These are phyloP conservation scores for Dinothrombium tinctorium DNA, from an alignment of 1,140 invertebrate species.

Conservation along the genomic window DNA sequence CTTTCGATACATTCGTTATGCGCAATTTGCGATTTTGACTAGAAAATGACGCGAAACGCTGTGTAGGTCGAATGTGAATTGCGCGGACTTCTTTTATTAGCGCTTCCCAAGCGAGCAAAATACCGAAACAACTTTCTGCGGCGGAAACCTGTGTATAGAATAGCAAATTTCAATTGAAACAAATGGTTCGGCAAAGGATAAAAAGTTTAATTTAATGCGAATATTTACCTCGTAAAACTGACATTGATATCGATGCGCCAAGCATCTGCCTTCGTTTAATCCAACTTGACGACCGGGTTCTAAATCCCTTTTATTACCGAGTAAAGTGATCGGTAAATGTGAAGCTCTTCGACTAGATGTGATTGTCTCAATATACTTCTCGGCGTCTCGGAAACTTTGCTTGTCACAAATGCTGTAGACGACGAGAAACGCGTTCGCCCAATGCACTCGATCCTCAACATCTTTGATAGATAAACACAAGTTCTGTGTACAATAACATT, in stretches of 20 bases:
- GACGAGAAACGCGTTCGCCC: conserved; percentile 58
- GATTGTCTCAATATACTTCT: conserved; percentile 41
- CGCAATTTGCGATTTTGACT: conserved; percentile 2
- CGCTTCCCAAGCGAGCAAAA: conserved; percentile 49
- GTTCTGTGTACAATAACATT: too few species aligned
- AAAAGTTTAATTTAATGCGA: background rate
- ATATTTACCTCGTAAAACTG: background rate
- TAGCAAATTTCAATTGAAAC: conserved; percentile 39
- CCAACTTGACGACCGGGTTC: conserved; percentile 43
- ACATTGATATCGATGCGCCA: background rate
- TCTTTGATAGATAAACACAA: too few species aligned
- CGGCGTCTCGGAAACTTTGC: conserved; percentile 43
- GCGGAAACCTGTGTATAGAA: conserved; percentile 67
- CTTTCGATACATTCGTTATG: conserved; percentile 7
- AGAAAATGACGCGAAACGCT: background rate
- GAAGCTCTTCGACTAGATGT: too few species aligned
- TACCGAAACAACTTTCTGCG: conserved; percentile 48
- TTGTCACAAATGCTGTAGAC: conserved; percentile 56
- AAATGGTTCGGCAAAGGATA: background rate
- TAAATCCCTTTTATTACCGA: conserved; percentile 57
- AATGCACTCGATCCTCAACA: conserved; percentile 47
- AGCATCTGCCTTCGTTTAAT: background rate
- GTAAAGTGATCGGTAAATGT: conserved; percentile 32
- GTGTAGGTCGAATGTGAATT: too few species aligned
- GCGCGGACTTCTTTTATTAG: conserved; percentile 36